Evolutionary conservation across 2,888 invertebrate genomes (phyloP), one percentile per base, ranked within the genome.

Genomic region (Acronicta alni): DNA sequence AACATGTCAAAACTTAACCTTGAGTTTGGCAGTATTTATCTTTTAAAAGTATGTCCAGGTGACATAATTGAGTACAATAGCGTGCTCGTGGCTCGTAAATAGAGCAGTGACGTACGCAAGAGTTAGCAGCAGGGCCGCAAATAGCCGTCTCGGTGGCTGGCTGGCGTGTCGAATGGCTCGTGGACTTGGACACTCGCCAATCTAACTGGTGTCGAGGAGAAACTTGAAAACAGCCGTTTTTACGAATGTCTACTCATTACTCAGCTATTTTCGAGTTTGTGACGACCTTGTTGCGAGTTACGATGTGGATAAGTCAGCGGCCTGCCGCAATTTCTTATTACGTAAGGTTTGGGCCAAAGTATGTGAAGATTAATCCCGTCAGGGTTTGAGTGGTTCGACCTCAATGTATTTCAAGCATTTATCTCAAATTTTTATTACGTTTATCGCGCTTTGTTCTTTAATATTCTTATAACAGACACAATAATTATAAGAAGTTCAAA

Each of bases 171-270:
- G 91, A 86, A 86, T 88, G 79, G 89, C 89, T 85, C 83, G 88
- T 84, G 83, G 81, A 82, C 83, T 90, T 93, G 93, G 93, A 84
- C 52, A 60, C 42, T 45, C 43, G 92, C 92, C 93, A 93, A 84
- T 70, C 74, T 78, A 73, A 80, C 84, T 84, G 78, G 79, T 85
- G 84, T 81, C 83, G 84, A 81, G 80, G 79, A 81, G 85, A 91
- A 90, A 89, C 88, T 90, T 87, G 87, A 91, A 93, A 93, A 88
- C 88, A 84, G 65, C 70, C 82, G 87, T 90, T 93, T 93, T 92
- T 90, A 92, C 90, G 82, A 91, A 93, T 91, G 87, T 90, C 87
- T 89, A 87, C 87, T 89, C 83, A 85, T 84, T 83, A 85, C 85
- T 84, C 79, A 74, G 88, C 88, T 93, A 93, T 93, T 94, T 93